Evolutionary conservation across 2,797 vertebrate genomes (phyloP), one percentile per base, ranked within the genome.

Genomic region (Craterocephalus amniculus): DNA sequence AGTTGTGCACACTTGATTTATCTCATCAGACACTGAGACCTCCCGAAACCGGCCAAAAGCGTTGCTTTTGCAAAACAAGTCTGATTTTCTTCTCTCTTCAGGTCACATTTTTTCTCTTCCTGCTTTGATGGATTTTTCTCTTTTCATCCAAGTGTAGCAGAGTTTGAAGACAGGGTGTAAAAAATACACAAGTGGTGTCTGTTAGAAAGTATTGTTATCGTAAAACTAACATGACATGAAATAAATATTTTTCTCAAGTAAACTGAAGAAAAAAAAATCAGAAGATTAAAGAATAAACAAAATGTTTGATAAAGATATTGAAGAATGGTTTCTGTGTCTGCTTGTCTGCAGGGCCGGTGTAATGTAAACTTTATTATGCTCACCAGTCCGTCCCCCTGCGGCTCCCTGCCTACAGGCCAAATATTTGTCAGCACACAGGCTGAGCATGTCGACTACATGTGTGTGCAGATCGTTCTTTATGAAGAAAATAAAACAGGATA

Each of bases 51-150:
- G 83, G 69, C 70, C 67, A 82, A 71, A 83, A 74, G 68, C 1
- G 55, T 22, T 13, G 61, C 66, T 72, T 40, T 67, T 49, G 52
- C 68, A 78, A 84, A 90, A 83, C 76, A 83, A 72, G 70, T 79
- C 78, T 87, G 85, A 85, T 90, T 90, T 89, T 88, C 78, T 73
- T 69, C 76, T 85, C 45, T 63, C 32, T 45, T 72, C 51, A 34
- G 68, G 45, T 76, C 76, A 67, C 29, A 29, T 58, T 52, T 58
- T 70, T 70, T 70, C 38, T 72, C 38, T 14, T 72, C 61, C 68
- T 29, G 61, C 31, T 32, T 67, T 57, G 34, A 63, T 77, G n/a
- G 35, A 10, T 48, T 73, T 80, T 72, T 2, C 12, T 24, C 27
- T 70, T 83, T 58, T 58, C 9, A 68, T 70, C 65, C 75, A 81